These are phyloP conservation scores for Actinernus sp. DNA, from an alignment of 92 coral and sea anemone species.

Conservation along the genomic window DNA sequence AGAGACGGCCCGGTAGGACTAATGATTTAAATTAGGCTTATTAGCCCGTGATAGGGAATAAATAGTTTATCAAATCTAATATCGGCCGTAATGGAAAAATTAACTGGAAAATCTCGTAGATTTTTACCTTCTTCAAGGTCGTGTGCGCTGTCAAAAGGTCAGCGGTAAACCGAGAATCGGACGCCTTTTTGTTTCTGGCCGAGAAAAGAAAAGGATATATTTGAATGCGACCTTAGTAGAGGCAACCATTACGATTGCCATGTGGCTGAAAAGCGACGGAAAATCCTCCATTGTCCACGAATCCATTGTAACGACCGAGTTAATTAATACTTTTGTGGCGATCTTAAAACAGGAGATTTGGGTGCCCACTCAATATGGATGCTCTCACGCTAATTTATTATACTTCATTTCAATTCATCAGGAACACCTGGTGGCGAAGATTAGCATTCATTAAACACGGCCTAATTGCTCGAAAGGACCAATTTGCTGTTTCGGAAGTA, in stretches of 20 bases:
- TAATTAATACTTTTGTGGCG: constrained; percentile 90
- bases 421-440: constrained; percentile 59
- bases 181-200: neutral
- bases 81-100: constrained; percentile 52
- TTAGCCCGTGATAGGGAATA: constrained; percentile 72
- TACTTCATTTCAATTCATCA: constrained; percentile 34
- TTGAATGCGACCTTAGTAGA: neutral
- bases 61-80: constrained; percentile 70
- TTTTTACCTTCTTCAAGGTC: neutral
- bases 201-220: neutral
- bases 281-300: constrained; percentile 47
- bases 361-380: constrained; percentile 63
- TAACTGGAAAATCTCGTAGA: constrained; percentile 16
- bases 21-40: constrained; percentile 83
- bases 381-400: constrained; percentile 63
- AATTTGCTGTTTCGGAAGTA: constrained; percentile 69
- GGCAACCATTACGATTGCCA: constrained; percentile 19
- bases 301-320: constrained; percentile 73
- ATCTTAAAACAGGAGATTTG: constrained; percentile 51
- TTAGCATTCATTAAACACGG: constrained; percentile 68
- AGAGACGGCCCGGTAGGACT: constrained; percentile 66
- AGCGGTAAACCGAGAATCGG: neutral
- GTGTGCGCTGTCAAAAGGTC: neutral
- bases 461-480: constrained; percentile 60
- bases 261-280: constrained; percentile 47